Base-by-base conservation (phyloP, 1,140 invertebrate genomes). In the Stenopsyche tienmushanensis region DNA sequence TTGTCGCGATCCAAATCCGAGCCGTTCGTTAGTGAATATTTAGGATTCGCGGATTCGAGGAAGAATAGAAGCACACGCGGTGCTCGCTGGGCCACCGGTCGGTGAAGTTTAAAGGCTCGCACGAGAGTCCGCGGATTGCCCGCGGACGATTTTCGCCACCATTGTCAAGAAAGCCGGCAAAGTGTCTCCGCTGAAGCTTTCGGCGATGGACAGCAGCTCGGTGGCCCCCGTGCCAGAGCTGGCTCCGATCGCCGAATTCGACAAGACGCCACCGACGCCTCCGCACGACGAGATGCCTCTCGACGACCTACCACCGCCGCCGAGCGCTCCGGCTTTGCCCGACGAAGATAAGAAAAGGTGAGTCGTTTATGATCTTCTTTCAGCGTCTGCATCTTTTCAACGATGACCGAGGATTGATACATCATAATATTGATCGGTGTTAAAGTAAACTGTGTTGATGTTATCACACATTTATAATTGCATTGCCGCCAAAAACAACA, bases 181-280 rank as follows among this genome's bases (percentile, higher is more conserved):
- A 75, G 80, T 81, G 79, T 81, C 79, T 79, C 80, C 80, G 50
- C 78, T 81, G 73, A 81, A 81, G 77, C 73, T 81, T 73, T 78
- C 79, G 60, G 78, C 80, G 72, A 85, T 84, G 83, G 83, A 85
- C 74, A 83, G 80, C 74, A 84, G 84, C 74, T 83, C 83, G 64
- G 83, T 85, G 71, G 84, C 83, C 5, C 83, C 83, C 55, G 83
- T 85, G 83, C 83, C 83, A 45, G 83, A 85, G 70, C 72, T 83
- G 73, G 84, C 84, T 44, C 84, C 84, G 3, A 85, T 85, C 57
- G 83, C 84, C 10, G 84, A 85, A 76, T 85, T 85, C 71, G 84
- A 85, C 70, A 85, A 85, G 74, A 84, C 83, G 7, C 83, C 84
- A 26, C 83, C 84, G n/a, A 78, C 78, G 17, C 83, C 83, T 20